Base-by-base conservation (phyloP, 92 coral and sea anemone genomes). In the Nematostella vectensis region DNA sequence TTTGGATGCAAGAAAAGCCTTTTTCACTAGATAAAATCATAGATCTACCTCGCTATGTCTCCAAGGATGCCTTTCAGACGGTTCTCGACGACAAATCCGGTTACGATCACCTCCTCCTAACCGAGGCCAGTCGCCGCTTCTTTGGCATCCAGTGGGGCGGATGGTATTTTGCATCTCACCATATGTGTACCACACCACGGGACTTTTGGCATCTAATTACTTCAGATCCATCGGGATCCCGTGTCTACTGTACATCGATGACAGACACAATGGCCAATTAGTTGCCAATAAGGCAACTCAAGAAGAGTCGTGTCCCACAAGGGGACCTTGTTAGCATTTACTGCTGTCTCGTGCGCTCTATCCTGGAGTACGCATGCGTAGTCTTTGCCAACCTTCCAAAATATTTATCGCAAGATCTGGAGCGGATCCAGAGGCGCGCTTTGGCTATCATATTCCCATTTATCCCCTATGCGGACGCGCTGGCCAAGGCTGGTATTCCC, bases 121-220 rank as follows among this genome's bases (percentile, higher is more conserved):
- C 12, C 9, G 51, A 45, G 51, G 18, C 17, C 23, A 45, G 51
- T 11, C n/a, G n/a, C n/a, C n/a, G 18, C 51, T 45, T 6, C 21
- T 77, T 77, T 58, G 83, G 76, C 0, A 31, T 67, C 26, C 77
- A 60, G 33, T 76, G 83, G 83, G 76, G 61, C 24, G 76, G 80
- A 1, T 79, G 80, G 87, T 72, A 9, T 48, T 72, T 79, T 37
- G 29, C 57, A 43, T 49, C n/a, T 74, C 80, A 31, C 54, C 66
- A 37, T 67, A 50, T 17, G 58, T 68, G 15, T 68, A 76, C 48
- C 82, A 76, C 58, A 40, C 70, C 58, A 76, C 76, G 18, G 77
- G 82, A 19, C 82, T 68, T 24, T 10, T 62, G 61, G 71, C 75
- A 8, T 28, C 77, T 22, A 40, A 67, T 21, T 67, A 27, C 52